Conservation (phyloP, 2,888 invertebrate genomes). For the Sinelater perroti region DNA sequence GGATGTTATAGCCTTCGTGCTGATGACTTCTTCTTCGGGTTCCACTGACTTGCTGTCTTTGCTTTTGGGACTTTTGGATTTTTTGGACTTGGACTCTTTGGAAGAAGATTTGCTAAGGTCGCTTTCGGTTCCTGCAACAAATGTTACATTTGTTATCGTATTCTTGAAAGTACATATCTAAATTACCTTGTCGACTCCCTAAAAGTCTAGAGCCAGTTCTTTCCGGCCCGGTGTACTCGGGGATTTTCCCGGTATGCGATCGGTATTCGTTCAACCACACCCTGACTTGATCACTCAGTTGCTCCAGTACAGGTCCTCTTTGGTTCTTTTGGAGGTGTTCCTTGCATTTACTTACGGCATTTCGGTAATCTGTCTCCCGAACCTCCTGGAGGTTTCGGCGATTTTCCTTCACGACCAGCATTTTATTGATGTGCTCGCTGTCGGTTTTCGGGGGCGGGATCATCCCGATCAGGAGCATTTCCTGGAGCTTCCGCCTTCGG, state of each 20-base stretch:
- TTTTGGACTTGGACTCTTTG: slow-evolving; percentile 81
- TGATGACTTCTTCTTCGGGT: slow-evolving; percentile 72
- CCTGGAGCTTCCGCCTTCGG: slow-evolving; percentile 77
- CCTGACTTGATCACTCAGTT: slow-evolving; percentile 86
- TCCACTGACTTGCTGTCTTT: slow-evolving; percentile 62
- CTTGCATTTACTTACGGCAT: slow-evolving; percentile 69
- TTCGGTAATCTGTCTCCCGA: slow-evolving; percentile 74
- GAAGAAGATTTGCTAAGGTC: slow-evolving; percentile 83
- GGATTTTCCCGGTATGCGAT: slow-evolving; percentile 84
- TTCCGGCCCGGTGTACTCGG: slow-evolving; percentile 91
- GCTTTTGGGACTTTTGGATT: slow-evolving; percentile 70
- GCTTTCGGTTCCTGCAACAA: slow-evolving; percentile 72
- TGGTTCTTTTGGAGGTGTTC: slow-evolving; percentile 75
- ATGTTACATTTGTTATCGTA: not conserved
- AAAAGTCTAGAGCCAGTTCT: slow-evolving; percentile 88
- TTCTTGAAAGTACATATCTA: not conserved
- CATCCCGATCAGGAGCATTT: slow-evolving; percentile 91
- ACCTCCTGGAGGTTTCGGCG: slow-evolving; percentile 74
- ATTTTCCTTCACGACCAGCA: slow-evolving; percentile 59
- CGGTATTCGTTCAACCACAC: slow-evolving; percentile 87
- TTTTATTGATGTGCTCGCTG: slow-evolving; percentile 57
- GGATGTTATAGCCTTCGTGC: slow-evolving; percentile 75
- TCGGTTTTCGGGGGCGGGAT: slow-evolving; percentile 65
- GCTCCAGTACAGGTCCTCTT: slow-evolving; percentile 81
- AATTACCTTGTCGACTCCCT: slow-evolving; percentile 77